Conservation (phyloP, 2,113 vertebrate genomes). For the Seriola quinqueradiata region DNA sequence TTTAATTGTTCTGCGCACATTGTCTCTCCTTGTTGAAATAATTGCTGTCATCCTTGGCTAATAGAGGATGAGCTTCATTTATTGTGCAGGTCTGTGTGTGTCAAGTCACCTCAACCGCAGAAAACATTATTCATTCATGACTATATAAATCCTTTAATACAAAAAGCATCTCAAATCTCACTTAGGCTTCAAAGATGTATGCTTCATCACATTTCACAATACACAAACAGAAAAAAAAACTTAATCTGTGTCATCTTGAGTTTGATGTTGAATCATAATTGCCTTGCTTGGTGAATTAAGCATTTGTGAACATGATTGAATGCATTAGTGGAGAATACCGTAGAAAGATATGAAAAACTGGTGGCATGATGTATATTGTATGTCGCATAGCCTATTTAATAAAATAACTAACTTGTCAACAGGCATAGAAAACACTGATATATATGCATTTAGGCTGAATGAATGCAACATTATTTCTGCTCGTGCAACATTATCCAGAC, state of each 20-base stretch:
- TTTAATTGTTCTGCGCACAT: background rate
- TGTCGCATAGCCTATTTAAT: background rate
- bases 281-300: background rate
- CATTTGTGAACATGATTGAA: constrained; percentile 1
- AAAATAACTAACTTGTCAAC: background rate
- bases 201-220: background rate
- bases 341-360: background rate
- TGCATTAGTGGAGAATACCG: background rate
- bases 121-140: background rate
- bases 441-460: constrained; percentile 47
- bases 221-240: background rate
- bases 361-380: background rate
- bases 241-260: background rate
- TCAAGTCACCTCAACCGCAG: background rate
- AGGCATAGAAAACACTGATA: background rate
- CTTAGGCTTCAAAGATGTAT: background rate
- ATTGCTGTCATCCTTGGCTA: background rate
- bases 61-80: constrained; percentile 4
- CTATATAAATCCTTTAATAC: background rate
- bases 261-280: background rate
- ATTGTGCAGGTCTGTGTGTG: background rate
- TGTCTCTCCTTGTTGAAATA: constrained; percentile 1
- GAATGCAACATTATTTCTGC: constrained; percentile 32
- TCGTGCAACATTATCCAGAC: constrained; percentile 34
- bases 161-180: background rate